phyloP scores from a whole-genome alignment of 2,797 vertebrate species.

The Prionace glauca region DNA sequence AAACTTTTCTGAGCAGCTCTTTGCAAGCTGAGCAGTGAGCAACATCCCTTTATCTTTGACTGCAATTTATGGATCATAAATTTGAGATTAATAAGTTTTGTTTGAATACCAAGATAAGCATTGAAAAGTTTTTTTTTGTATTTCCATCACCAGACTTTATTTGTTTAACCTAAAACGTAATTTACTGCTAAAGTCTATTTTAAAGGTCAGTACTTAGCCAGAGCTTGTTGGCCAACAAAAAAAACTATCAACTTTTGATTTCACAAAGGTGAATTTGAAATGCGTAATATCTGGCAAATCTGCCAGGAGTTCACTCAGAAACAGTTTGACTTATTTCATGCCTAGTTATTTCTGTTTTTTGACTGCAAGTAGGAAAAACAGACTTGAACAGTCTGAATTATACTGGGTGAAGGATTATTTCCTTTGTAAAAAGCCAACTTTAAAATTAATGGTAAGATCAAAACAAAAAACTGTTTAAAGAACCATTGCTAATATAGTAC shows the following conservation, averaged over 20 bases:
- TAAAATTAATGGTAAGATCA: neutral
- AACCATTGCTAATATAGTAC: neutral
- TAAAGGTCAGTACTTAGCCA: neutral
- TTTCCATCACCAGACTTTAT: neutral
- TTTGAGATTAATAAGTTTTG: neutral
- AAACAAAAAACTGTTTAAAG: neutral
- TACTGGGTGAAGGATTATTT: neutral
- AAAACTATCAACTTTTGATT: neutral
- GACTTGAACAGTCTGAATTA: neutral
- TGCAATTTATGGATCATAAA: neutral
- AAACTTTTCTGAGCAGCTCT: too few relatives aligned
- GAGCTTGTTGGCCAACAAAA: neutral
- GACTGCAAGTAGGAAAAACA: neutral
- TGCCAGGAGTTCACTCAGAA: neutral
- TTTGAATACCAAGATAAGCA: slow-evolving; percentile 3
- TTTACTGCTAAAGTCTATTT: neutral
- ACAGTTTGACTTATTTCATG: neutral
- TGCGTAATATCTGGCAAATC: neutral
- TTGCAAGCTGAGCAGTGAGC: too few relatives aligned
- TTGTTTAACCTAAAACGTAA: neutral
- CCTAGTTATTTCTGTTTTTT: neutral
- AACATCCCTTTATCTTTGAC: too few relatives aligned
- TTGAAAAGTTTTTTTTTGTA: neutral
- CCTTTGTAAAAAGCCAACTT: neutral
- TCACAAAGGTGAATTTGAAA: neutral